Evolutionary conservation across 1,140 invertebrate species (phyloP).

Genomic region (Teleopsis dalmanni): DNA sequence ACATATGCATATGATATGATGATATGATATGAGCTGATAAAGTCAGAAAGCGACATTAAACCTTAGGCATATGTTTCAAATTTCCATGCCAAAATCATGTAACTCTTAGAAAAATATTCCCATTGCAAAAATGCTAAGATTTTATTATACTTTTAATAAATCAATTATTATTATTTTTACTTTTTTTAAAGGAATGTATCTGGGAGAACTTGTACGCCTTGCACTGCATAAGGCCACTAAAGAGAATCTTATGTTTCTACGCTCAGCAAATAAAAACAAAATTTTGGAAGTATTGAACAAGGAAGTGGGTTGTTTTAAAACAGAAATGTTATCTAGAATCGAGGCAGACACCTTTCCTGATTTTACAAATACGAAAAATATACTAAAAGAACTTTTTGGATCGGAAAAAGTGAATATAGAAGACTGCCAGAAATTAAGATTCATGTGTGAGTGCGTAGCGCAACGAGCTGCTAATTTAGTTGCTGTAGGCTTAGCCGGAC

Average conservation of each 20-base stretch:
- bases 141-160: too few relatives aligned
- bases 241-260: slow-evolving; percentile 66
- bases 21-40: too few relatives aligned
- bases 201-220: slow-evolving; percentile 75
- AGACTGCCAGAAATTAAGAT: slow-evolving; percentile 81
- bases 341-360: slow-evolving; percentile 78
- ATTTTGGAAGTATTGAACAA: slow-evolving; percentile 15
- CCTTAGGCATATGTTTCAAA: too few relatives aligned
- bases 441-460: slow-evolving; percentile 88
- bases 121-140: too few relatives aligned
- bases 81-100: too few relatives aligned
- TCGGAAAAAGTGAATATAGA: slow-evolving; percentile 70
- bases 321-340: slow-evolving; percentile 97
- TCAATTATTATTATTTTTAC: background rate
- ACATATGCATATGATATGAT: too few relatives aligned
- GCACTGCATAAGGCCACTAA: slow-evolving; percentile 69
- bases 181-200: slow-evolving; percentile 90
- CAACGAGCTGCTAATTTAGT: slow-evolving; percentile 88
- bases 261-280: slow-evolving; percentile 57
- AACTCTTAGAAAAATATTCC: too few relatives aligned
- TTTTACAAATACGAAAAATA: slow-evolving; percentile 73
- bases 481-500: slow-evolving; percentile 74
- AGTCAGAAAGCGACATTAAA: too few relatives aligned
- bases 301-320: slow-evolving; percentile 68
- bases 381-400: slow-evolving; percentile 74